Evolutionary conservation across 2,797 vertebrate genomes (phyloP), one percentile per base, ranked within the genome.

Genomic region (Allenopithecus nigroviridis): DNA sequence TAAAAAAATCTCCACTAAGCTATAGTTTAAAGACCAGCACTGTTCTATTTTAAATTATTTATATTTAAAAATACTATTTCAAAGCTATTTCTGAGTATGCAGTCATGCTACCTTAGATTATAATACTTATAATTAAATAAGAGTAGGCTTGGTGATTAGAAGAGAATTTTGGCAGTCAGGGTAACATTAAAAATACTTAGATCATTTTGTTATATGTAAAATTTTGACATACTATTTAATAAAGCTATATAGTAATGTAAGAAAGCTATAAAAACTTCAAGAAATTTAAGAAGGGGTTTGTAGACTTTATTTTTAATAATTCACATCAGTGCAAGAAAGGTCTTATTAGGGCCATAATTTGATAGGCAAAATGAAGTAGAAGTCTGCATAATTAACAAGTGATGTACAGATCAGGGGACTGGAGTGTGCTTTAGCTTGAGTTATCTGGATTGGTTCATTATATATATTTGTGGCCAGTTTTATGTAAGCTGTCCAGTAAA

Each of bases 271-370:
- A 55, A 68, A 59, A 8, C 55, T 78, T 92, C 61, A 84, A 43
- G 21, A n/a, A 75, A 88, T 7, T 36, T 84, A 21, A 76, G 75
- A 87, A 50, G 48, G 95, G 8, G n/a, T 85, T 78, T 94, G 28
- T 75, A n/a, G 79, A 80, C 14, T 70, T 94, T 76, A 86, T 48
- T 96, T 30, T 94, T 97, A 86, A 59, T 80, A 87, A 96, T 84
- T 96, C 59, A 91, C 96, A 64, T 81, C 46, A n/a, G 0, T 26
- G 41, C 30, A 33, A 90, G 8, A 48, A 85, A 84, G 24, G 24
- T 36, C 26, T 96, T 87, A 64, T 46, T 36, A 87, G 22, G 57
- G 11, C 3, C 80, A 55, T 28, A 36, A 57, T 78, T 93, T 95
- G 57, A 84, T 9, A 79, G n/a, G 50, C 26, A 89, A 96, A 92